Percentiles rank a stretch among this genome's conserved stretches.
Evolutionary conservation across 2,113 vertebrate genomes (phyloP).

Genomic region (Python bivittatus): DNA sequence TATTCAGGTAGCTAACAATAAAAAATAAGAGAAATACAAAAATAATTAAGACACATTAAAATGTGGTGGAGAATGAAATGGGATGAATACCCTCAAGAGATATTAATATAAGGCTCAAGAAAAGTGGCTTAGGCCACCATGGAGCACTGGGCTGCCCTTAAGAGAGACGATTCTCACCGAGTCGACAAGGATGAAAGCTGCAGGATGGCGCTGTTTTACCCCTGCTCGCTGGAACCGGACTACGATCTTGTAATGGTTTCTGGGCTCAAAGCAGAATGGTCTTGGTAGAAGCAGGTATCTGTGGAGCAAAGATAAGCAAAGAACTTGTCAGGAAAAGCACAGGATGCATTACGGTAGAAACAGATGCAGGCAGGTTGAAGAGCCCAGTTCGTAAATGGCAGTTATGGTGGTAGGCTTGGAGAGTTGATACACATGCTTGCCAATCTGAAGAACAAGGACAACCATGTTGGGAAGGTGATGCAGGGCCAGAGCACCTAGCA

Average conservation of each 20-base stretch:
- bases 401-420: no score
- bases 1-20: neutral
- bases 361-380: neutral
- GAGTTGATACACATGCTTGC: neutral
- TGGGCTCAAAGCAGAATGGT: constrained; percentile 87
- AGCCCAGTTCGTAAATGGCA: neutral
- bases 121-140: neutral
- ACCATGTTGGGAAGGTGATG: neutral
- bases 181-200: constrained; percentile 82
- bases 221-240: constrained; percentile 80
- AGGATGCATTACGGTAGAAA: neutral
- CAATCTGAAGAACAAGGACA: neutral
- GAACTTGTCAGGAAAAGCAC: no score
- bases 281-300: constrained; percentile 81
- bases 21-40: neutral
- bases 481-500: neutral
- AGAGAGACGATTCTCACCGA: constrained; percentile 73
- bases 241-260: constrained; percentile 76
- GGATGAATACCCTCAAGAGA: neutral
- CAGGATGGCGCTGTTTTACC: constrained; percentile 71
- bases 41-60: neutral
- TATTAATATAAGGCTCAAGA: neutral
- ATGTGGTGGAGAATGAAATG: neutral
- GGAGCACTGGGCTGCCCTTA: neutral
- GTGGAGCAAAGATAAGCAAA: rapidly evolving